These are phyloP conservation scores for Pollicipes pollicipes DNA, from an alignment of 1,140 invertebrate genomes.

Conservation along the genomic window DNA sequence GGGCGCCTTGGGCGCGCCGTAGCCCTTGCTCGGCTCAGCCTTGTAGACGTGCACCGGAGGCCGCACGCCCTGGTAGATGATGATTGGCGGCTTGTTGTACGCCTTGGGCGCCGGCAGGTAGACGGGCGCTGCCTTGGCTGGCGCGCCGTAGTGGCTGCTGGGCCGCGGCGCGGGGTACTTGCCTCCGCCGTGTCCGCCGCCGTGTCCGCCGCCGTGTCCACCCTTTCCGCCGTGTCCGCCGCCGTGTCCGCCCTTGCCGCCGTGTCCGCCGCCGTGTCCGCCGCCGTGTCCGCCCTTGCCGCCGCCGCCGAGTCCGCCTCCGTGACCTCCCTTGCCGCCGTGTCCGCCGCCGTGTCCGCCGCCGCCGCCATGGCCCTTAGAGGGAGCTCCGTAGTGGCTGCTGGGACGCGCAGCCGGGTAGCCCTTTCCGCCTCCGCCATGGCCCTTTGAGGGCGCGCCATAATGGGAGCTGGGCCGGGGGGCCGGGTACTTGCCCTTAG, in stretches of 20 bases:
- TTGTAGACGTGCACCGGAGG: slow-evolving; percentile 28
- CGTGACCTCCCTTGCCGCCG: too few species aligned
- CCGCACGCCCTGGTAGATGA: slow-evolving; percentile 28
- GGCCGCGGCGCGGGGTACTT: neutral
- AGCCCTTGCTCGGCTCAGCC: slow-evolving; percentile 13
- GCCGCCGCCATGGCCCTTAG: neutral
- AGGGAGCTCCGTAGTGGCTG: neutral
- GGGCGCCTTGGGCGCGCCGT: slow-evolving; percentile 6
- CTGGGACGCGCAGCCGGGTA: neutral
- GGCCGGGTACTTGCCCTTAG: neutral
- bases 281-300: too few species aligned
- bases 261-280: too few species aligned
- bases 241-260: too few species aligned
- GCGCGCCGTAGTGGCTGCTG: slow-evolving; percentile 12
- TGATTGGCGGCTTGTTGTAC: slow-evolving; percentile 28
- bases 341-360: too few species aligned
- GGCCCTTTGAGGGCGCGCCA: too few species aligned
- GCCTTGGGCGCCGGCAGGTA: slow-evolving; percentile 25
- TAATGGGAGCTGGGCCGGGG: too few species aligned
- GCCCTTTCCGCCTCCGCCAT: neutral
- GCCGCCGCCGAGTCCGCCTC: too few species aligned
- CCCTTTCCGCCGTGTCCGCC: too few species aligned
- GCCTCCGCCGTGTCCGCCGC: neutral
- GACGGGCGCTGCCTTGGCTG: slow-evolving; percentile 17
- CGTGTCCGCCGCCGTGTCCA: too few species aligned